Conservation (phyloP, 2,113 vertebrate genomes). For the Marcusenius ussheri region DNA sequence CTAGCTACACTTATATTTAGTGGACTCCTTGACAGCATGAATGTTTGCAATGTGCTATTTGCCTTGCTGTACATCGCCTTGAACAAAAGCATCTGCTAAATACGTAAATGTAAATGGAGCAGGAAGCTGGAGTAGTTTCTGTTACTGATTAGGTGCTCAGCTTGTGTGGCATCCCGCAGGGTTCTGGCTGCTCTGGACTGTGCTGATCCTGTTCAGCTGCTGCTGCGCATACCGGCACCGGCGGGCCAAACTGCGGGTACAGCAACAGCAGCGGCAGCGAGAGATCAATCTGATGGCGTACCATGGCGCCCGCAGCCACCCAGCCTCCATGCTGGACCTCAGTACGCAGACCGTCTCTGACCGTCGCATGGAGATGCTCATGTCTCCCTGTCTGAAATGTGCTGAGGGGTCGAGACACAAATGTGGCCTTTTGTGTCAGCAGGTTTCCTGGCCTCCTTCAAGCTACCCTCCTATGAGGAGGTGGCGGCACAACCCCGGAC, state of each 20-base stretch:
- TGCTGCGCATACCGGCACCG: slow-evolving; percentile 71
- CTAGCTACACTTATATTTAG: background rate
- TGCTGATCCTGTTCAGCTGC: slow-evolving; percentile 70
- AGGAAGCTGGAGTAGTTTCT: background rate
- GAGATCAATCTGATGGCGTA: slow-evolving; percentile 96
- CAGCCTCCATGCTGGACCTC: slow-evolving; percentile 57
- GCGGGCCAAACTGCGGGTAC: slow-evolving; percentile 79
- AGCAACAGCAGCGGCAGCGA: slow-evolving; percentile 89
- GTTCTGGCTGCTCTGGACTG: slow-evolving; percentile 75
- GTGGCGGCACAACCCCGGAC: slow-evolving; percentile 81
- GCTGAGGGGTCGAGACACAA: background rate
- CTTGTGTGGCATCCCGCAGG: slow-evolving; percentile 44
- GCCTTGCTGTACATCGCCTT: background rate
- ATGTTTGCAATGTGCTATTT: background rate
- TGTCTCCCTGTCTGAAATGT: background rate
- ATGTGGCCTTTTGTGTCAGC: slow-evolving; percentile 13
- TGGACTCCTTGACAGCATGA: background rate
- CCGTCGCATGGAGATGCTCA: background rate
- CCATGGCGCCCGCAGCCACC: slow-evolving; percentile 60
- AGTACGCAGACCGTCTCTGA: slow-evolving; percentile 41
- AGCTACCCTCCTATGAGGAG: slow-evolving; percentile 89
- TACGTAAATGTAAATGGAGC: background rate
- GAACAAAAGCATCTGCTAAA: background rate
- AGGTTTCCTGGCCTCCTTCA: slow-evolving; percentile 86
- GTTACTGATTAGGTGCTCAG: background rate